Conservation (phyloP, 37 sponge, comb jelly and placozoan species). For the Beroe forskalii region DNA sequence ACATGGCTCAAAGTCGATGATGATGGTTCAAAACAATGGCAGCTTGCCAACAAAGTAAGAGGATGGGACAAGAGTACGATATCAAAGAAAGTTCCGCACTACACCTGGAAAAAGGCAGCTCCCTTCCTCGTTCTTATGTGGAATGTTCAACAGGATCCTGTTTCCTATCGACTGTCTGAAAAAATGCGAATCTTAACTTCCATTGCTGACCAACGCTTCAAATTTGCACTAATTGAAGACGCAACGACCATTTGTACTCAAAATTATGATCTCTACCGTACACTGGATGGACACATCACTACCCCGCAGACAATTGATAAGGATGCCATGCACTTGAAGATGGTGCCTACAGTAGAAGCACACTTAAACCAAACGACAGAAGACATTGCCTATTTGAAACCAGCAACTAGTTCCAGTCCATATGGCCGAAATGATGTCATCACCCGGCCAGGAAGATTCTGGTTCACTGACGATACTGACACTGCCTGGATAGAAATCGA, state of each 20-base stretch:
- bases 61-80: not conserved
- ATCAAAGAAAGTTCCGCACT: not conserved
- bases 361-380: not conserved
- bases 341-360: not conserved
- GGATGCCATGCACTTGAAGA: not conserved
- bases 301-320: not conserved
- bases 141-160: not conserved
- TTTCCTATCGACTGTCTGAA: not conserved
- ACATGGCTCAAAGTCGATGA: not conserved
- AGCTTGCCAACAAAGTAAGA: not conserved
- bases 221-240: not conserved
- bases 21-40: too few species aligned
- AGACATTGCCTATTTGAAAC: not conserved
- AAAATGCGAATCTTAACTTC: not conserved
- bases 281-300: not conserved
- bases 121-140: not conserved
- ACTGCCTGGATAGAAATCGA: constrained; percentile 3
- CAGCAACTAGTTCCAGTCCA: not conserved
- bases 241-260: not conserved
- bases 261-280: not conserved
- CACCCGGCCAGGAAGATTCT: not conserved
- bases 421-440: not conserved
- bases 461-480: not conserved
- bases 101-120: not conserved
- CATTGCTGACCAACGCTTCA: not conserved